phyloP scores from a whole-genome alignment of 2,888 invertebrate genomes.

The Sminthurinus aureus region DNA sequence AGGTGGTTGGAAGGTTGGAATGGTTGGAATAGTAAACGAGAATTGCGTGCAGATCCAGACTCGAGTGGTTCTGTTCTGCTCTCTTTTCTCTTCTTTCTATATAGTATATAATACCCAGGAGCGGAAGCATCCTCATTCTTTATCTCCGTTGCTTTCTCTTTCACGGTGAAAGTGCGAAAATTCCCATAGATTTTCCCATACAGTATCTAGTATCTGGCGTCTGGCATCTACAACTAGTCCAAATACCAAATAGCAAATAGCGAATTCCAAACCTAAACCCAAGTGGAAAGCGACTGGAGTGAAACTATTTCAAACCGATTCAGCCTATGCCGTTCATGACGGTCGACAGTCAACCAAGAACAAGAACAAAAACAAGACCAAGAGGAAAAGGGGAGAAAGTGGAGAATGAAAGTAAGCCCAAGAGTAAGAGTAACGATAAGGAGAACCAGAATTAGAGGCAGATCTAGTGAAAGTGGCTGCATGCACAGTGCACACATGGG shows the following conservation, averaged over 20 bases:
- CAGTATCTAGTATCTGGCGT: neutral
- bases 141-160: neutral
- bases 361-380: neutral
- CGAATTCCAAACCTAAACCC: too few relatives aligned
- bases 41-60: conserved; percentile 14
- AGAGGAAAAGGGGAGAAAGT: conserved; percentile 18
- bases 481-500: too few relatives aligned
- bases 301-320: neutral
- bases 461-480: too few relatives aligned
- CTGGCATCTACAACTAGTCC: too few relatives aligned
- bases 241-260: too few relatives aligned
- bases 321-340: too few relatives aligned
- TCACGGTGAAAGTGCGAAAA: neutral
- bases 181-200: neutral
- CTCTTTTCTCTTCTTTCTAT: neutral
- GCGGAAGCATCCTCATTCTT: conserved; percentile 2
- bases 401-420: neutral
- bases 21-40: conserved; percentile 16
- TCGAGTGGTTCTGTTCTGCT: neutral
- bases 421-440: neutral
- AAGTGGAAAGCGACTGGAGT: too few relatives aligned
- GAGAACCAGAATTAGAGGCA: neutral
- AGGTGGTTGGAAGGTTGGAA: neutral
- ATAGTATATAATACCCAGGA: conserved; percentile 28
- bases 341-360: neutral